Base-by-base conservation (phyloP, 2,888 invertebrate species). In the Drosophila kanekoi region DNA sequence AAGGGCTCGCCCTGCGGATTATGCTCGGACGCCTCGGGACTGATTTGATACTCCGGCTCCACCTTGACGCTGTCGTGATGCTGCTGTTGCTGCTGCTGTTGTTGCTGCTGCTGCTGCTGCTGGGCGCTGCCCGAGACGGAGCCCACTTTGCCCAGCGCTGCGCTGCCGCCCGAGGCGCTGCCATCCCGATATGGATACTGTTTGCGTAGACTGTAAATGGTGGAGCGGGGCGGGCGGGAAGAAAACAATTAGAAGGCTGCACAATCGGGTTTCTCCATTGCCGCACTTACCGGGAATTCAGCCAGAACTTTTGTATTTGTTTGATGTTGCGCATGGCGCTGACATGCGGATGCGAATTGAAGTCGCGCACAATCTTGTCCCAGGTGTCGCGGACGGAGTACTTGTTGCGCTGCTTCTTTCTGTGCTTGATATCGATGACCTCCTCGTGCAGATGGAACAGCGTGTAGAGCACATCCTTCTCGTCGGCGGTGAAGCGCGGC, bases 231-330 rank as follows among this genome's bases (percentile, higher is more conserved):
- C n/a, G n/a, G n/a, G n/a, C n/a, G n/a, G n/a, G n/a, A n/a, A n/a
- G 4, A 10, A 1, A 5, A 28, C 28, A 8, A 18, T n/a, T 13
- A 37, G n/a, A 5, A 16, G n/a, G 14, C 5, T 18, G 9, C 9
- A 3, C 0, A 32, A 23, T 23, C 23, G 23, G 8, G n/a, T 1
- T 18, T 4, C 11, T 33, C 33, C 35, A 28, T 8, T n/a, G 23
- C 23, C 23, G 5, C 23, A 60, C 70, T 53, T 81, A 92, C 92
- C 92, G 91, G 41, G 92, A 90, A 77, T 92, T 92, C 32, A 92
- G 81, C 92, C 92, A 92, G 68, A 92, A 92, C 75, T 92, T 92
- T 69, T 92, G 92, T 37, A 92, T 90, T 77, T 92, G 92, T 73
- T 92, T 92, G 4, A 92, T 77, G 73, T 92, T 92, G 9, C 92